Conservation (phyloP, 2,113 vertebrate genomes). For the Zonotrichia leucophrys region DNA sequence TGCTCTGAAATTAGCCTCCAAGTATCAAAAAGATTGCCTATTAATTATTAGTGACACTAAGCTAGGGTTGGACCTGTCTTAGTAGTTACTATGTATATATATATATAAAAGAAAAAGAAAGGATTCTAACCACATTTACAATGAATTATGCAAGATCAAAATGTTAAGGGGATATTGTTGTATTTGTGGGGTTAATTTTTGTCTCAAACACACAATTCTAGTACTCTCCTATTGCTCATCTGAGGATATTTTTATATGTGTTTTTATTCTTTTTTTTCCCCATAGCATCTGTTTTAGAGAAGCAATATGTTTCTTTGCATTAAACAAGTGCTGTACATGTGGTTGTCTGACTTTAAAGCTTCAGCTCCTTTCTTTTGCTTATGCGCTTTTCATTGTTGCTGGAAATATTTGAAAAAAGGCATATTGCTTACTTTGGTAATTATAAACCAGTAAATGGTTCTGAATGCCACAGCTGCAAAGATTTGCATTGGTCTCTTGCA, state of each 20-base stretch:
- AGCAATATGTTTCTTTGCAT: slow-evolving; percentile 6
- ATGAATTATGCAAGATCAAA: neutral
- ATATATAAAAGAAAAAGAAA: neutral
- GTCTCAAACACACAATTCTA: neutral
- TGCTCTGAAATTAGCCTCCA: neutral
- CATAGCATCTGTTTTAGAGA: slow-evolving; percentile 23
- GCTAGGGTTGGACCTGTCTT: neutral
- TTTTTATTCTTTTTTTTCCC: neutral
- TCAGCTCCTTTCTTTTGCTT: neutral
- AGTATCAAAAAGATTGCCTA: neutral
- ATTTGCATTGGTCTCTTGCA: neutral
- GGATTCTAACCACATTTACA: neutral
- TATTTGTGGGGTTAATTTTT: neutral
- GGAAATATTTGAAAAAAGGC: slow-evolving; percentile 33
- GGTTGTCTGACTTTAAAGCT: neutral
- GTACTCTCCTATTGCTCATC: neutral
- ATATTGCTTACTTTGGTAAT: slow-evolving; percentile 5
- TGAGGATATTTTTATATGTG: neutral
- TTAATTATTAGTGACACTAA: neutral
- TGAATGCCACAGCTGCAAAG: neutral
- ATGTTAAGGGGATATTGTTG: neutral
- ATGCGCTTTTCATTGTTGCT: neutral
- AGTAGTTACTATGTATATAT: neutral
- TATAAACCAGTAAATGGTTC: slow-evolving; percentile 3
- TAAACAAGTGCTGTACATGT: neutral